Percentiles rank a stretch among this genome's conserved stretches.
These are phyloP conservation scores for Ancistrus triradiatus DNA, from an alignment of 2,113 vertebrate species.

Conservation along the genomic window DNA sequence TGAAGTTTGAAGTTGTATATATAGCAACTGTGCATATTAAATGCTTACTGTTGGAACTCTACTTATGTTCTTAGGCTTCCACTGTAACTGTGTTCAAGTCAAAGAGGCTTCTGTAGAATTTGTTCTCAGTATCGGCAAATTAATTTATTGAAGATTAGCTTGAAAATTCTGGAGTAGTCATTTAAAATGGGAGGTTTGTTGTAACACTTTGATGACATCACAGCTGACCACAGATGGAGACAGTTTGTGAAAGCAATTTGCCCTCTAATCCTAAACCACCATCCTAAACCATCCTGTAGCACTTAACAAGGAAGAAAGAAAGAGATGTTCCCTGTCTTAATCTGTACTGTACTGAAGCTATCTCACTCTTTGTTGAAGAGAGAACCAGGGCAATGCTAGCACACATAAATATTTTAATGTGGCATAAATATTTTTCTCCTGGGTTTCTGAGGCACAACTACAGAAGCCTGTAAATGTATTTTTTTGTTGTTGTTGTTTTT, in stretches of 20 bases:
- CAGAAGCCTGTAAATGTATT: constrained; percentile 36
- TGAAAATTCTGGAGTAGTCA: too few relatives aligned
- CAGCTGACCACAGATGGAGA: constrained; percentile 45
- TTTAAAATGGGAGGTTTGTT: too few relatives aligned
- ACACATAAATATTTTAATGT: constrained; percentile 46
- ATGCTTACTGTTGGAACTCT: too few relatives aligned
- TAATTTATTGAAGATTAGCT: too few relatives aligned
- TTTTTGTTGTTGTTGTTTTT: too few relatives aligned
- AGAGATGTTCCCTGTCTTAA: constrained; percentile 8
- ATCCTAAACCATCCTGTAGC: constrained; percentile 14
- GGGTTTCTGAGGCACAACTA: constrained; percentile 24
- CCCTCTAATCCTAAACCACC: constrained; percentile 51
- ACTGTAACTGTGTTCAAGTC: too few relatives aligned
- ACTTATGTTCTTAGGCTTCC: too few relatives aligned
- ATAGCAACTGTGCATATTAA: too few relatives aligned
- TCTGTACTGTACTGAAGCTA: constrained; percentile 16
- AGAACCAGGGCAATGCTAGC: constrained; percentile 34
- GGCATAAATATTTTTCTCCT: constrained; percentile 42
- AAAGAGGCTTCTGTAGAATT: too few relatives aligned
- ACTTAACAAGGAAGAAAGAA: background rate
- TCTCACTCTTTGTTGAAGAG: constrained; percentile 9
- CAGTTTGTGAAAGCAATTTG: constrained; percentile 55
- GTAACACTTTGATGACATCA: constrained; percentile 43
- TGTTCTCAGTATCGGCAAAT: too few relatives aligned
- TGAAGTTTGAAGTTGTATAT: too few relatives aligned